These are phyloP conservation scores for Chironomus riparius DNA, from an alignment of 2,888 invertebrate genomes.

Conservation along the genomic window DNA sequence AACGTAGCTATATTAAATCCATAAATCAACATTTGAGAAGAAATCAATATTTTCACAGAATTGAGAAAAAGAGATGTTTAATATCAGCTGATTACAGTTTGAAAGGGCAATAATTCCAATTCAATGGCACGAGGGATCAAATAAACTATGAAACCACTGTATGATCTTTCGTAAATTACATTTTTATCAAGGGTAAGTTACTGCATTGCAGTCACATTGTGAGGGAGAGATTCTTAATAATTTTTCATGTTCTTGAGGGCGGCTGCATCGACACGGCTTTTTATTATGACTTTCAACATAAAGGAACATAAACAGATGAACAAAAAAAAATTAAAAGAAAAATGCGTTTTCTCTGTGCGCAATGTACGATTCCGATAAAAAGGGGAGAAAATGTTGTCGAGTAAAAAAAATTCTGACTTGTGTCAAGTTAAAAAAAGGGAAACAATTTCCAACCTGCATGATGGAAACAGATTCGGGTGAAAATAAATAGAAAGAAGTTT, in stretches of 20 bases:
- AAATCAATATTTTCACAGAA: not conserved
- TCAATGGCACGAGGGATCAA: not conserved
- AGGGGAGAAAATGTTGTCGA: not conserved
- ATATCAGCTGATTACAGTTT: not conserved
- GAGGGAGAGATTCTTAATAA: too few species aligned
- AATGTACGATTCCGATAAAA: not conserved
- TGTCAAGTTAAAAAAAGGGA: not conserved
- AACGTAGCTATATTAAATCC: not conserved
- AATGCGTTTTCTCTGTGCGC: not conserved
- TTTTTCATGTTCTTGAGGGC: not conserved
- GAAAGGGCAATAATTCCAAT: not conserved
- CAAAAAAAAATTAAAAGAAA: too few species aligned
- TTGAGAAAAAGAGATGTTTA: too few species aligned
- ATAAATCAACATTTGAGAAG: not conserved
- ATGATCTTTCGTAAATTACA: not conserved
- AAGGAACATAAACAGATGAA: too few species aligned
- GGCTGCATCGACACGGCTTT: not conserved
- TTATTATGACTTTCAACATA: not conserved
- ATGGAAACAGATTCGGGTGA: too few species aligned
- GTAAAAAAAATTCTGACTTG: not conserved
- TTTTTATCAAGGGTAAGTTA: not conserved
- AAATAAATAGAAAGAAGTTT: too few species aligned
- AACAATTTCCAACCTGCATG: not conserved
- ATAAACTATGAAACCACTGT: not conserved
- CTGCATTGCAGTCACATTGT: too few species aligned